phyloP scores from a whole-genome alignment of 1,140 invertebrate genomes.

The Luehdorfia chinensis region DNA sequence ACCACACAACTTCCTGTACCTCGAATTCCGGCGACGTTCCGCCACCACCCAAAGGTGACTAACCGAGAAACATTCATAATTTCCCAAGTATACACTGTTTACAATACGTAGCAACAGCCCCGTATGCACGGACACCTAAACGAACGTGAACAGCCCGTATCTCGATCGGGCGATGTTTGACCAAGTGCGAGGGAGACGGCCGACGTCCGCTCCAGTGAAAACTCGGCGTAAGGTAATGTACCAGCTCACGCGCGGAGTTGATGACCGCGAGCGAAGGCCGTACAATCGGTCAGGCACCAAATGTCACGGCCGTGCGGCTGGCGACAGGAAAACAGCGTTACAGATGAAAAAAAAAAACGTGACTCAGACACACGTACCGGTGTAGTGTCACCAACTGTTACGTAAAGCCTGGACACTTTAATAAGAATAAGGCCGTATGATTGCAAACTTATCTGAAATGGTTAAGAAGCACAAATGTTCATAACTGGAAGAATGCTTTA shows the following conservation, averaged over 20 bases:
- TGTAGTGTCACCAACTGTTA: no score
- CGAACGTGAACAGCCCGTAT: no score
- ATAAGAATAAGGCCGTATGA: background rate
- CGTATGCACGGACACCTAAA: no score
- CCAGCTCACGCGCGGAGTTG: slow-evolving; percentile 59
- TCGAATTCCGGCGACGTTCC: slow-evolving; percentile 2
- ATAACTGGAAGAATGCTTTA: no score
- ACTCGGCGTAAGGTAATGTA: slow-evolving; percentile 49
- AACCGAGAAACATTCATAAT: background rate
- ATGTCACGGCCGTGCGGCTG: slow-evolving; percentile 65
- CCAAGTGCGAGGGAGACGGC: slow-evolving; percentile 30
- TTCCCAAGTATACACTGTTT: no score
- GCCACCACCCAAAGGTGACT: background rate
- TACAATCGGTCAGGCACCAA: slow-evolving; percentile 72
- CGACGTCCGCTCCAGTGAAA: slow-evolving; percentile 31
- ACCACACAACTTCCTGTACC: slow-evolving; percentile 15
- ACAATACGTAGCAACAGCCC: no score
- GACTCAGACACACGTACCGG: slow-evolving; percentile 43
- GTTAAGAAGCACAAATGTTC: no score
- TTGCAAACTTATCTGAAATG: no score
- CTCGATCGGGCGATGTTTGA: no score
- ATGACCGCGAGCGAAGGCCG: slow-evolving; percentile 70
- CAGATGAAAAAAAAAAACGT: slow-evolving; percentile 69
- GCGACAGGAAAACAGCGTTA: slow-evolving; percentile 69
- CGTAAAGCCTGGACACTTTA: background rate